phyloP scores from a whole-genome alignment of 2,888 invertebrate species.

The Thelaira solivaga region DNA sequence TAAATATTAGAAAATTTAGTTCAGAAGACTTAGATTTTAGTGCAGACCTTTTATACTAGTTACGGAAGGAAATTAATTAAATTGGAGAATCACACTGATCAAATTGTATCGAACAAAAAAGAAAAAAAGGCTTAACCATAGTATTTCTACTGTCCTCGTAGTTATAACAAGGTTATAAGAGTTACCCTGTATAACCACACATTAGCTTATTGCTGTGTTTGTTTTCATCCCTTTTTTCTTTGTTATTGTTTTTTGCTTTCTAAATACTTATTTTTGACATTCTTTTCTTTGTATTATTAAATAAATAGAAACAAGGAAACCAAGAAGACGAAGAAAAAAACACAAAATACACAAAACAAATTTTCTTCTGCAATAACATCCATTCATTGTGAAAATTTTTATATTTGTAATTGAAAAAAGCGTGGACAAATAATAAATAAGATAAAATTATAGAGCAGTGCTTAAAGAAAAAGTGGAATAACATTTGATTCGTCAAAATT shows the following conservation, averaged over 20 bases:
- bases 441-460: neutral
- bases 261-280: slow-evolving; percentile 48
- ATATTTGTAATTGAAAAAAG: slow-evolving; percentile 6
- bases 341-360: slow-evolving; percentile 66
- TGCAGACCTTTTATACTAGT: too few species aligned
- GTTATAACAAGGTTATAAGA: neutral
- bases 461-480: neutral
- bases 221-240: slow-evolving; percentile 41
- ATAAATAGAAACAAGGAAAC: slow-evolving; percentile 60
- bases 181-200: slow-evolving; percentile 8
- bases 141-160: too few species aligned
- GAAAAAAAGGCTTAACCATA: too few species aligned
- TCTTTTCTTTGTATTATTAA: slow-evolving; percentile 55
- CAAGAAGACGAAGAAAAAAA: slow-evolving; percentile 63
- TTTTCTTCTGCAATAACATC: slow-evolving; percentile 47
- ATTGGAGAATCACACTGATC: too few species aligned
- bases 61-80: too few species aligned
- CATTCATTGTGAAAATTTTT: slow-evolving; percentile 37
- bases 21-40: too few species aligned
- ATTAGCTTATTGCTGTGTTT: slow-evolving; percentile 36
- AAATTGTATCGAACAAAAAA: too few species aligned
- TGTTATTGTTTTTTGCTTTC: slow-evolving; percentile 35
- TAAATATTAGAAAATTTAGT: too few species aligned
- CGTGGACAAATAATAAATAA: neutral
- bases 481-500: slow-evolving; percentile 42